These are phyloP conservation scores for Periophthalmus modestus DNA, from an alignment of 2,113 vertebrate species.

Conservation along the genomic window DNA sequence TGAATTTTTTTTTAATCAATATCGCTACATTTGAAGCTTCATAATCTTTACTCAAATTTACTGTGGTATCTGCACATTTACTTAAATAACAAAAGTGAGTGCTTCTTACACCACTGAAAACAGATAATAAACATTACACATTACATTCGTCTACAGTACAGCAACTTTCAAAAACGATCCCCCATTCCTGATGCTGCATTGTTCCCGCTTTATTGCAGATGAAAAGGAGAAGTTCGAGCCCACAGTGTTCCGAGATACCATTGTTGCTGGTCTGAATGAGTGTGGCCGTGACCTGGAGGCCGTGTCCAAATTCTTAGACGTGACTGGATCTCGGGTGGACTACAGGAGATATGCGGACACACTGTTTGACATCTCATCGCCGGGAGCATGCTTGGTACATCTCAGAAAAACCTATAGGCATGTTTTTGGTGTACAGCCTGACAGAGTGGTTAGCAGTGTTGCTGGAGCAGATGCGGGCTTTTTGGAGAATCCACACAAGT, in stretches of 20 bases:
- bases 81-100: too few relatives aligned
- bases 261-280: slow-evolving; percentile 90
- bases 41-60: too few relatives aligned
- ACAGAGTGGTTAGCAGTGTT: too few relatives aligned
- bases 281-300: slow-evolving; percentile 87
- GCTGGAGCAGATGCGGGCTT: too few relatives aligned
- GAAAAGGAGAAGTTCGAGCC: slow-evolving; percentile 99
- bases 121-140: too few relatives aligned
- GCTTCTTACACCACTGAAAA: too few relatives aligned
- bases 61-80: too few relatives aligned
- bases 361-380: slow-evolving; percentile 92
- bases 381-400: slow-evolving; percentile 92
- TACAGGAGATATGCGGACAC: slow-evolving; percentile 95
- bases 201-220: slow-evolving; percentile 74
- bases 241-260: slow-evolving; percentile 90
- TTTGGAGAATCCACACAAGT: too few relatives aligned
- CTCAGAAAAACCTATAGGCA: background rate
- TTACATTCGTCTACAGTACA: too few relatives aligned
- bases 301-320: slow-evolving; percentile 90
- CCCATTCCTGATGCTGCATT: background rate
- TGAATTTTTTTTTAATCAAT: too few relatives aligned
- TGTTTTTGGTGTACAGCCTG: too few relatives aligned
- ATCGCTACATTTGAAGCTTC: too few relatives aligned
- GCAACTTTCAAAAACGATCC: background rate
- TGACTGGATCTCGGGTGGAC: slow-evolving; percentile 87